Conservation (phyloP, 2,888 invertebrate species). For the Esperia sulphurella region DNA sequence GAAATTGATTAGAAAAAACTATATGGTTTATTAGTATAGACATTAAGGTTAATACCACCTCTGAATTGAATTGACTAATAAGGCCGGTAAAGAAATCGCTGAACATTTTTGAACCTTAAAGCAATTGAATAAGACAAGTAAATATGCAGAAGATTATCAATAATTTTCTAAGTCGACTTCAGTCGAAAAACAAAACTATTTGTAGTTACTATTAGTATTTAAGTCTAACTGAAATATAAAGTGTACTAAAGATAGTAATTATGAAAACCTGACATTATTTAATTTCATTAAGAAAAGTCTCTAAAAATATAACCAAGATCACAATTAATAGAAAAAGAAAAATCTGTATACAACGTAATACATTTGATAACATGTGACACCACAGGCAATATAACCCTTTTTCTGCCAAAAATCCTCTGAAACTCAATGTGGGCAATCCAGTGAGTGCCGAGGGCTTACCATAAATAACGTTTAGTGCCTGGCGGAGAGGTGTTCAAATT, state of each 20-base stretch:
- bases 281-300: too few species aligned
- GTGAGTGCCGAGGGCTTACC: constrained; percentile 66
- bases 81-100: too few species aligned
- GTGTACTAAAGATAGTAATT: too few species aligned
- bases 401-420: constrained; percentile 56
- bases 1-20: too few species aligned
- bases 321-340: neutral
- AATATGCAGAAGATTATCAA: too few species aligned
- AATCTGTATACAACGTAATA: neutral
- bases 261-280: too few species aligned
- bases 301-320: neutral
- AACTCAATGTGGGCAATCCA: constrained; percentile 64
- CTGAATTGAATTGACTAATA: too few species aligned
- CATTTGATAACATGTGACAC: neutral
- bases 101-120: neutral
- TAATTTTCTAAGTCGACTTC: too few species aligned
- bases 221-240: neutral
- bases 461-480: constrained; percentile 75
- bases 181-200: too few species aligned
- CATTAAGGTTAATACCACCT: too few species aligned
- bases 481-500: constrained; percentile 72
- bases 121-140: too few species aligned
- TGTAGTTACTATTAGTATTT: neutral
- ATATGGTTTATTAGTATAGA: too few species aligned
- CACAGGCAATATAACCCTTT: constrained; percentile 7